Percentiles rank a stretch among this genome's conserved stretches.
phyloP scores from a whole-genome alignment of 2,888 invertebrate genomes.

The Caenorhabditis virilis region DNA sequence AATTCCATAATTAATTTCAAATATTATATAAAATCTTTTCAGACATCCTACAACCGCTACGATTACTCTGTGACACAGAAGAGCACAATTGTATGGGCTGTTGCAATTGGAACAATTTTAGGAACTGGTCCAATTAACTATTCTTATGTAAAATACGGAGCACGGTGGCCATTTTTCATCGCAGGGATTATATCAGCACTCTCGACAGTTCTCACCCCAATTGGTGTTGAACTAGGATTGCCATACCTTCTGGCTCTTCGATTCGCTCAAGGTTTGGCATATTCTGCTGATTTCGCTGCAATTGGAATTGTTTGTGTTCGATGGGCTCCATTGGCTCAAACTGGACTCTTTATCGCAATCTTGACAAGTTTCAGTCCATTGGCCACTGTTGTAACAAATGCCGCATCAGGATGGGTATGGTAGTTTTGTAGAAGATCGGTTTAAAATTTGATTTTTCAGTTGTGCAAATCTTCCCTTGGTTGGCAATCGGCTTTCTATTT shows the following conservation, averaged over 20 bases:
- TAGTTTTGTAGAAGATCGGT: not conserved
- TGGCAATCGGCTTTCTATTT: conserved; percentile 64
- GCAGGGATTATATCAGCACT: conserved; percentile 46
- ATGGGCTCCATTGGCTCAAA: conserved; percentile 62
- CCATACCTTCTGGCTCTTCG: conserved; percentile 38
- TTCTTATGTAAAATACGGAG: conserved; percentile 54
- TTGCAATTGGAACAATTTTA: conserved; percentile 56
- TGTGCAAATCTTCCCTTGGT: conserved; percentile 49
- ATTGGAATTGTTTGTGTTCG: conserved; percentile 54
- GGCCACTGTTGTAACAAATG: conserved; percentile 57
- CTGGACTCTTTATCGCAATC: conserved; percentile 59
- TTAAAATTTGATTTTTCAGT: conserved; percentile 29
- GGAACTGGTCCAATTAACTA: conserved; percentile 60
- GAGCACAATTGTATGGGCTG: conserved; percentile 55
- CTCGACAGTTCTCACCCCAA: conserved; percentile 43
- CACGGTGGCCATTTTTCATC: conserved; percentile 53
- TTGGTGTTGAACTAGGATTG: conserved; percentile 38
- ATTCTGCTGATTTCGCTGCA: conserved; percentile 54
- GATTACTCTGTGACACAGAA: conserved; percentile 54
- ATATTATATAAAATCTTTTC: conserved; percentile 10
- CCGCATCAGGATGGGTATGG: conserved; percentile 56
- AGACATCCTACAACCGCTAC: conserved; percentile 48
- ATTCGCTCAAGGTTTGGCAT: conserved; percentile 52
- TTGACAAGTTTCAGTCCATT: conserved; percentile 62
- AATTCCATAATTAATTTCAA: not conserved